Base-by-base conservation (phyloP, 2,797 vertebrate species). In the Poeciliopsis infans region DNA sequence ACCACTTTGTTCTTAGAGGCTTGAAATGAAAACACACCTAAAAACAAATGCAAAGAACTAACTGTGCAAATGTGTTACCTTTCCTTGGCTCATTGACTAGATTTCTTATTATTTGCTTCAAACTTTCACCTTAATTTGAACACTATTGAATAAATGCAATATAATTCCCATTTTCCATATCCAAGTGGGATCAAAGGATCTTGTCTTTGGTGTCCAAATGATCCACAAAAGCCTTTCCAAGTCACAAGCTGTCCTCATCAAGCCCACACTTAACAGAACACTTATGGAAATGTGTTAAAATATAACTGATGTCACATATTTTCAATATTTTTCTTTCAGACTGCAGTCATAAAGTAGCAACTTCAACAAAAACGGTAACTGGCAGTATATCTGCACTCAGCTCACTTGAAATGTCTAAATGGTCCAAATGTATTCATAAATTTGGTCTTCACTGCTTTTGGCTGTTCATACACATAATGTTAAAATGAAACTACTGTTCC, bases 401-500 rank as follows among this genome's bases (percentile, higher is more conserved):
- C 85, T 81, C 72, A 86, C 81, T 85, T 87, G 71, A 90, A 86
- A 55, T 77, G 66, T 79, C 59, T 72, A 66, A 90, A 87, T 79
- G 87, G 82, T 64, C 80, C 79, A 85, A 89, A 93, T 83, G 83
- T 83, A 86, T 91, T 94, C 80, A 91, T 91, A 91, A 84, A 91
- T 89, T 89, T 89, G 72, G 49, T 81, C 82, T 74, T 77, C 71
- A 84, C 87, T 82, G 88, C 85, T 78, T 18, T 20, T 75, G 80
- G 89, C 85, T 79, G 70, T 86, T 57, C 64, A 84, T 81, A 88
- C 83, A 76, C 79, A 83, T 82, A 82, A 47, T 76, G 72, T 75
- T 45, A 93, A 92, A 92, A 85, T 79, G 28, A 92, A 94, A 94
- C 92, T 72, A 91, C 84, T 88, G 86, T 84, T 85, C 72, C 28